Conservation (phyloP, 2,113 vertebrate genomes). For the Phainopepla nitens region DNA sequence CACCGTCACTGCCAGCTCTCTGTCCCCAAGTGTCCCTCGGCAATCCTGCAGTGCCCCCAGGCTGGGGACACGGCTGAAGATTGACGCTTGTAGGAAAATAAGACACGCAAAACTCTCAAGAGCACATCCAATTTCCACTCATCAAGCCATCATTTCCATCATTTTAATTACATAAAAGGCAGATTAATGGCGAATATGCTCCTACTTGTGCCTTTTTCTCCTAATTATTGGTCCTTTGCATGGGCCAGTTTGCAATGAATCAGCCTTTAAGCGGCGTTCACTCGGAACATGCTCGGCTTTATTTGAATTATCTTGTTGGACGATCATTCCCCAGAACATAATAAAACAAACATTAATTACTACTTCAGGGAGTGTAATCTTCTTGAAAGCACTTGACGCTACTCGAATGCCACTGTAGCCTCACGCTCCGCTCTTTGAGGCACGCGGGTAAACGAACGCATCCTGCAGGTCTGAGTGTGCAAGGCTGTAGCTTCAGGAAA, state of each 20-base stretch:
- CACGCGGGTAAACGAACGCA: neutral
- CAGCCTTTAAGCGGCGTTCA: conserved; percentile 20
- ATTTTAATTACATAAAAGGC: conserved; percentile 24
- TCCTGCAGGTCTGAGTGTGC: fast-evolving
- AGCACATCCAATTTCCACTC: neutral
- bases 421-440: neutral
- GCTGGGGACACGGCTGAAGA: neutral
- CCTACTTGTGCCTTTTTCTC: neutral
- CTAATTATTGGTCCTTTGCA: conserved; percentile 17
- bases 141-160: neutral
- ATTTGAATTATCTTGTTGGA: conserved; percentile 62
- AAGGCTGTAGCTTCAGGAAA: neutral
- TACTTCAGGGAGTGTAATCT: conserved; percentile 28
- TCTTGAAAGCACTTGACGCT: conserved; percentile 9
- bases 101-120: neutral
- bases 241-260: neutral
- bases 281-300: conserved; percentile 33
- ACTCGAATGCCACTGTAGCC: neutral
- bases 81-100: neutral
- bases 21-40: neutral
- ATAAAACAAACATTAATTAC: conserved; percentile 74
- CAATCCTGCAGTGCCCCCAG: neutral
- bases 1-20: fast-evolving
- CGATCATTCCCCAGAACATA: conserved; percentile 59
- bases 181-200: neutral